Evolutionary conservation across 2,888 invertebrate species (phyloP), one percentile per base, ranked within the genome.

Genomic region (Sthenelais limicola): DNA sequence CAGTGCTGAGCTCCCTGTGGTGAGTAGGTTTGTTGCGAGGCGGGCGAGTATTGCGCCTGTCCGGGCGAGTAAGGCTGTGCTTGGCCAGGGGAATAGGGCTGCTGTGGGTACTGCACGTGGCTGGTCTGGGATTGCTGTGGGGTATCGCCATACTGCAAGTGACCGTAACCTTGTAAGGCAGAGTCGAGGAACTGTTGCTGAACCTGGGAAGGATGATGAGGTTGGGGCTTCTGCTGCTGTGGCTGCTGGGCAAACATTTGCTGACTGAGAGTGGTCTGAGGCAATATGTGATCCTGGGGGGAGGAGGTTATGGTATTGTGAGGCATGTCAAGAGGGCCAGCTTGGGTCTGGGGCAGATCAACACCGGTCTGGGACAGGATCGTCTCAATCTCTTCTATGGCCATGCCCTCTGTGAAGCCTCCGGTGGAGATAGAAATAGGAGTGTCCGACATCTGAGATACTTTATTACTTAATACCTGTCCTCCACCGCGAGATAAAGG

Each of bases 21-120:
- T 28, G 56, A 56, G 30, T 28, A 56, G 4, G 62, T 26, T 24
- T 62, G 62, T 21, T 62, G 62, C 5, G 62, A 62, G 35, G 62
- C 35, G 21, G 62, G 62, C 1, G 62, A 62, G 21, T 62, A 62
- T 24, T 62, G 62, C n/a, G 24, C 38, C 62, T 62, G 62, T n/a
- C 26, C 38, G 2, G 62, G 62, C 38, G 62, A 62, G 18, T 62
- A 62, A 24, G 58, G 35, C 3, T 58, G 32, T 4, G 58, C 21
- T 3, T 33, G 35, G 58, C 58, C 35, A 4, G 58, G 58, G 15
- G 58, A 58, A 33, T 58, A 58, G 35, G 33, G 18, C 58, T 30
- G 58, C 38, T 62, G 62, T 24, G 62, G 21, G 3, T 43, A 43
- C 43, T 9, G 18, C 12, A 18, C n/a, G n/a, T n/a, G 43, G 18